These are phyloP conservation scores for Montipora efflorescens DNA, from an alignment of 64 coral and sea anemone genomes.

Conservation along the genomic window DNA sequence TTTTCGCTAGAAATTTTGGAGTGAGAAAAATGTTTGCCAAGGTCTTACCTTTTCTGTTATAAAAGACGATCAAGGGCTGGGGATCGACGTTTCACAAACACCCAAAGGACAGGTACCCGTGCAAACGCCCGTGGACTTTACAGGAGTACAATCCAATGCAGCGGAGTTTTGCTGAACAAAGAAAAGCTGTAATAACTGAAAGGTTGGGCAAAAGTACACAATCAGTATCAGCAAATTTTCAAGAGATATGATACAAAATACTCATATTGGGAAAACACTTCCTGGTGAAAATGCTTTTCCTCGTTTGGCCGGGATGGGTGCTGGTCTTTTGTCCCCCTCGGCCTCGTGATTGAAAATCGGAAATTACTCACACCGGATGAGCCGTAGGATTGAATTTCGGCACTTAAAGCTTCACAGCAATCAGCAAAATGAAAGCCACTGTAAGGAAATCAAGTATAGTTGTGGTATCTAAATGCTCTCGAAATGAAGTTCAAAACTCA, in stretches of 20 bases:
- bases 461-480: not conserved
- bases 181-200: too few species aligned
- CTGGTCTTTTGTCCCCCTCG: not conserved
- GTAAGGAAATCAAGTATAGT: not conserved
- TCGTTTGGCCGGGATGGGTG: not conserved
- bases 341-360: not conserved
- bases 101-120: not conserved
- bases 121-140: constrained; percentile 39
- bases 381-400: not conserved
- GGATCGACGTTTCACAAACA: too few species aligned
- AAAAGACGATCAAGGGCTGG: too few species aligned
- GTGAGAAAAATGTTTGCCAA: too few species aligned
- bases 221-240: too few species aligned
- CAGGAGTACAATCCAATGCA: too few species aligned
- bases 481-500: not conserved
- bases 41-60: too few species aligned
- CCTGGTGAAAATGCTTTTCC: not conserved
- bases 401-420: not conserved
- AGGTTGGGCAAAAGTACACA: too few species aligned
- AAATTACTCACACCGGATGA: not conserved
- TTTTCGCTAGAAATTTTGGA: too few species aligned
- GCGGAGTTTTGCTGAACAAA: too few species aligned
- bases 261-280: not conserved
- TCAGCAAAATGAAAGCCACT: not conserved
- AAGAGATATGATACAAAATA: too few species aligned